Conservation (phyloP, 2,888 invertebrate genomes). For the Rhamphomyia laevipes region DNA sequence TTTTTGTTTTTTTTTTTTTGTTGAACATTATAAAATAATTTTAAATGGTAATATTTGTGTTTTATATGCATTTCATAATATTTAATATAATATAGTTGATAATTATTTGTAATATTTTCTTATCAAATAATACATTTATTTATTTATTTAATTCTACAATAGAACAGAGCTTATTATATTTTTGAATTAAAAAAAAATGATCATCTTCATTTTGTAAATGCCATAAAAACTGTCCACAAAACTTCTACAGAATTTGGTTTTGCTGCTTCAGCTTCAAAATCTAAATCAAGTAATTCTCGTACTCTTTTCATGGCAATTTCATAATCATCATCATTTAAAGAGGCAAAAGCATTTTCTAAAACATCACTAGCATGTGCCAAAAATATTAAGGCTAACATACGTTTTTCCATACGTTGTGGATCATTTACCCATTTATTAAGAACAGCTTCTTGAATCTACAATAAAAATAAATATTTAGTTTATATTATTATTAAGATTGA, state of each 20-base stretch:
- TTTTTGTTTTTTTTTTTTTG: too few relatives aligned
- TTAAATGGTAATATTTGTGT: too few relatives aligned
- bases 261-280: slow-evolving; percentile 91
- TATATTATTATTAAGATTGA: too few relatives aligned
- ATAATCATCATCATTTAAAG: slow-evolving; percentile 93
- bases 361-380: slow-evolving; percentile 98
- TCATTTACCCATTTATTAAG: slow-evolving; percentile 94
- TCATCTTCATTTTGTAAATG: slow-evolving; percentile 90
- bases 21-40: too few relatives aligned
- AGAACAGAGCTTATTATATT: too few relatives aligned
- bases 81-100: too few relatives aligned
- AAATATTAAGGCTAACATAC: slow-evolving; percentile 85
- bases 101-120: too few relatives aligned
- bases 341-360: slow-evolving; percentile 97
- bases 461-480: slow-evolving; percentile 16
- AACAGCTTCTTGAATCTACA: slow-evolving; percentile 91
- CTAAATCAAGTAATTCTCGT: slow-evolving; percentile 87
- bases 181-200: neutral
- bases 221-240: slow-evolving; percentile 98
- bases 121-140: too few relatives aligned
- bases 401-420: slow-evolving; percentile 92
- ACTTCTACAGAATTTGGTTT: slow-evolving; percentile 86
- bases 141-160: too few relatives aligned
- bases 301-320: slow-evolving; percentile 97
- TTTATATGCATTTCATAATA: too few relatives aligned